Evolutionary conservation across 2,888 invertebrate genomes (phyloP).

Genomic region (Podotricha telesiphe): DNA sequence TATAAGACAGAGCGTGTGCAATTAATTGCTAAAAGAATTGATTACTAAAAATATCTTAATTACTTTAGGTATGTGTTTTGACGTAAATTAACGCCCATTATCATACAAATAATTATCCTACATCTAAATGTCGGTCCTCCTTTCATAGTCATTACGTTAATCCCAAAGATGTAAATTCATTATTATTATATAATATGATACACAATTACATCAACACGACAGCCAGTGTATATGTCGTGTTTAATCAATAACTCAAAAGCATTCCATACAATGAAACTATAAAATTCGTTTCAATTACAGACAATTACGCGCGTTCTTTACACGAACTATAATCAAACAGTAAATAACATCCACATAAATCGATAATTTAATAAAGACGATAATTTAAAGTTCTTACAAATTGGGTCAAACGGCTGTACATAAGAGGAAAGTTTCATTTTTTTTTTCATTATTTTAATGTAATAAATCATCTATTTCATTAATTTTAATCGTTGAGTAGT

Average conservation of each 20-base stretch:
- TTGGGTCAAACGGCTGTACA: conserved; percentile 6
- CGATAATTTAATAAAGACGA: conserved; percentile 6
- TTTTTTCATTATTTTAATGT: neutral
- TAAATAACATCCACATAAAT: neutral
- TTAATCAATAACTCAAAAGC: conserved; percentile 7
- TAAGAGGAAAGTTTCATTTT: neutral
- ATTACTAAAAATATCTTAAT: too few species aligned
- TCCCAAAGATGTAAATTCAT: too few species aligned
- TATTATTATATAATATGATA: neutral
- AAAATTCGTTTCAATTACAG: neutral
- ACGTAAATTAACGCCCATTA: too few species aligned
- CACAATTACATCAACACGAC: conserved; percentile 8
- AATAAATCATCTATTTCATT: neutral
- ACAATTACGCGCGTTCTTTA: conserved; percentile 6
- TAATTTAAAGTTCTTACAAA: neutral
- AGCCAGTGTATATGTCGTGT: neutral
- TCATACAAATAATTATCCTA: too few species aligned
- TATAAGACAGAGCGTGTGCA: neutral
- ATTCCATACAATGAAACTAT: conserved; percentile 2
- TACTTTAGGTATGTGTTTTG: too few species aligned
- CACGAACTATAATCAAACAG: conserved; percentile 13
- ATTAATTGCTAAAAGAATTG: neutral
- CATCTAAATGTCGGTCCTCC: too few species aligned
- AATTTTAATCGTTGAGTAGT: neutral
- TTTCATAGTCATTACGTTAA: too few species aligned